These are phyloP conservation scores for Artibeus lituratus DNA, from an alignment of 2,797 vertebrate genomes.

Conservation along the genomic window DNA sequence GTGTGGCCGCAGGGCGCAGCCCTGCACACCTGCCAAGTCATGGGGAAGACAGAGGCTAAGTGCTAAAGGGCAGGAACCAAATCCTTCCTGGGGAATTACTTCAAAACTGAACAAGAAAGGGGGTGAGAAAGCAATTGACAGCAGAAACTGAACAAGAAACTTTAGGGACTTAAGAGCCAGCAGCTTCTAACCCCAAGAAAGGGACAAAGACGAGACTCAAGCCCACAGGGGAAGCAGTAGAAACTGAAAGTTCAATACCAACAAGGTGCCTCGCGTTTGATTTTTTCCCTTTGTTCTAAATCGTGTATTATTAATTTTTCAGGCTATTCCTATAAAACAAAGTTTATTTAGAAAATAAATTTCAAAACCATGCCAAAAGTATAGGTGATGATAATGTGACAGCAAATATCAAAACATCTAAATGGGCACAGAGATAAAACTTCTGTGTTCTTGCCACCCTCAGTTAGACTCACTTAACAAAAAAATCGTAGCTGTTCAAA, in stretches of 20 bases:
- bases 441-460: neutral
- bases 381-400: neutral
- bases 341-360: neutral
- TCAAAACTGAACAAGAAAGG: neutral
- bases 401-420: neutral
- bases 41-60: neutral
- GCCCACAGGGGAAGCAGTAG: neutral
- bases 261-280: neutral
- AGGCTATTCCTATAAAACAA: neutral
- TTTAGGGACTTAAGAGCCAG: neutral
- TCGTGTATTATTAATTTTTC: neutral
- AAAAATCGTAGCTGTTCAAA: neutral
- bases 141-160: neutral
- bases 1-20: fast-evolving
- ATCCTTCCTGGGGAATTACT: neutral
- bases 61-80: neutral
- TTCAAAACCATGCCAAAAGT: neutral
- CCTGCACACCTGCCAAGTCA: neutral
- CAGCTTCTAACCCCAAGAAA: neutral
- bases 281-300: neutral
- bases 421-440: neutral
- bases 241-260: neutral
- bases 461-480: neutral
- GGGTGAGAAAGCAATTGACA: neutral
- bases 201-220: neutral